Conservation (phyloP, 2,797 vertebrate genomes). For the Dromococcyx pavoninus region DNA sequence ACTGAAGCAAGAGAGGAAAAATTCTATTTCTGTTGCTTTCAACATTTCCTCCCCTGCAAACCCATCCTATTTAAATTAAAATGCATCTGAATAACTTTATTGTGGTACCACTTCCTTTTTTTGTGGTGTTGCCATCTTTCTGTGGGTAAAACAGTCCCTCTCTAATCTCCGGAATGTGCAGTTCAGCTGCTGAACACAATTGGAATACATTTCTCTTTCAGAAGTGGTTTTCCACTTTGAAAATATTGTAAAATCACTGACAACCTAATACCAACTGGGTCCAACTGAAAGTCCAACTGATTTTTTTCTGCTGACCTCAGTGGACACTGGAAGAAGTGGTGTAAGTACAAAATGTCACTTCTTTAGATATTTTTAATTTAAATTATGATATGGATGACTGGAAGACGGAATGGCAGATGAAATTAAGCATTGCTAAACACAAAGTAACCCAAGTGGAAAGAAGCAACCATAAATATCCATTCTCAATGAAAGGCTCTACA, state of each 20-base stretch:
- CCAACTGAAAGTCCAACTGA: neutral
- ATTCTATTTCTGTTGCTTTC: constrained; percentile 42
- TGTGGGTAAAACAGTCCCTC: neutral
- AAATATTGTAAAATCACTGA: neutral
- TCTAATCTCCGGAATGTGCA: constrained; percentile 27
- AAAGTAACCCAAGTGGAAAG: neutral
- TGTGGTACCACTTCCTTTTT: constrained; percentile 17
- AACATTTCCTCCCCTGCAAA: neutral
- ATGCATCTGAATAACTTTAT: neutral
- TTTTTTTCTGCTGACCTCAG: neutral
- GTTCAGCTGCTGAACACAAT: constrained; percentile 13
- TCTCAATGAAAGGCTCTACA: neutral
- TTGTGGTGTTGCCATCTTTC: constrained; percentile 38
- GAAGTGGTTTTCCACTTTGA: neutral
- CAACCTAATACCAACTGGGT: neutral
- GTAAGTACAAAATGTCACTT: neutral
- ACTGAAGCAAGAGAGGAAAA: constrained; percentile 39
- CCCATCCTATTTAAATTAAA: constrained; percentile 53
- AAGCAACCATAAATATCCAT: neutral
- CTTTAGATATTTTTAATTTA: neutral
- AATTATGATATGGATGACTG: neutral
- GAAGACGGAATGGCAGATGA: neutral
- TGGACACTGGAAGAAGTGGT: neutral
- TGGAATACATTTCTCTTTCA: constrained; percentile 9
- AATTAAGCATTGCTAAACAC: neutral